Base-by-base conservation (phyloP, 2,888 invertebrate species). In the Cheilosia scutellata region DNA sequence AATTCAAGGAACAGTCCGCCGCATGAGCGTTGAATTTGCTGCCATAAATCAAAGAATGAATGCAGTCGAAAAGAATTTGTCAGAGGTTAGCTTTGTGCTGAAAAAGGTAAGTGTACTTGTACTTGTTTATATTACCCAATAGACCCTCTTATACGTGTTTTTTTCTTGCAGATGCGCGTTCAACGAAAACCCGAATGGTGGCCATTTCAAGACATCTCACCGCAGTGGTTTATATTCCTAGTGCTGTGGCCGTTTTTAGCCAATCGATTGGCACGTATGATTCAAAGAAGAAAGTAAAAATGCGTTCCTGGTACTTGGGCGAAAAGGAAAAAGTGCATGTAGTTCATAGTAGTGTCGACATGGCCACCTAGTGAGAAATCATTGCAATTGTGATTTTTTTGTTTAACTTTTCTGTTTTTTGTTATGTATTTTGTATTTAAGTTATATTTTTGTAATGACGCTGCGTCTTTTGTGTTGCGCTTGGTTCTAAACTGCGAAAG, bases 121-220 rank as follows among this genome's bases (percentile, higher is more conserved):
- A 7, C 25, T 1, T 0, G 4, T 5, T 44, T 29, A 13, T 11
- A 9, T 9, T 9, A 37, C 37, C 4, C 4, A 37, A 37, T 11
- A 29, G 4, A 49, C 9, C 29, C 7, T 55, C 1, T 2, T 33
- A 0, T n/a, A 11, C 11, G 9, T 44, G 20, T 1, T 51, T n/a
- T 2, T 31, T 7, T 44, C 87, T 62, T 70, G 65, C 37, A 88
- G 58, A 77, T 65, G 68, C 82, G 82, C 2, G 0, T 87, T 89
- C 82, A 91, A 60, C 62, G 93, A 92, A 89, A 90, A 78, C 91
- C 92, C 0, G 87, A 88, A 89, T 94, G 95, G 90, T 95, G 95
- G 95, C 95, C 95, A 71, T 94, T 95, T 91, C 93, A 93, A 89
- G 94, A 94, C 90, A 93, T 95, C 44, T 93, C 93, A 9, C 92